phyloP scores from a whole-genome alignment of 2,113 vertebrate species.

The Chaetops frenatus region DNA sequence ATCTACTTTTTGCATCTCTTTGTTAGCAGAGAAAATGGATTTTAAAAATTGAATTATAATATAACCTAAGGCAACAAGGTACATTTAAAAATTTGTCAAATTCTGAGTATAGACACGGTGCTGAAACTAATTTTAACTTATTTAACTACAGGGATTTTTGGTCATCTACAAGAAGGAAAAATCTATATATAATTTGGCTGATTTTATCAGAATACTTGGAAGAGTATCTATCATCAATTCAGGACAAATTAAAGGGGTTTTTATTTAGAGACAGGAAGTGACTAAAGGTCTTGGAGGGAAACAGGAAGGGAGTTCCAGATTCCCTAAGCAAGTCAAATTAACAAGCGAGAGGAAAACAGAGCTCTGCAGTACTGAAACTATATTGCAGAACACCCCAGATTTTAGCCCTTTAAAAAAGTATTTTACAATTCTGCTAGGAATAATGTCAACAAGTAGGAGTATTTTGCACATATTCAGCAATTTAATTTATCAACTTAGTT shows the following conservation, averaged over 20 bases:
- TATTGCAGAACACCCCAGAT: not conserved
- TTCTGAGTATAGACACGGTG: not conserved
- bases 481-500: not conserved
- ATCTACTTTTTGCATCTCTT: not conserved
- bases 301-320: constrained; percentile 49
- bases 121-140: not conserved
- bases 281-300: constrained; percentile 40
- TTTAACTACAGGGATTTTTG: not conserved
- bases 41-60: not conserved
- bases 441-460: not conserved
- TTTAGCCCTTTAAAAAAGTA: not conserved
- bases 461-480: not conserved
- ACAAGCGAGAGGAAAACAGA: not conserved
- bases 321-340: not conserved
- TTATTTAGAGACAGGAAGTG: constrained; percentile 45
- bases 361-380: not conserved
- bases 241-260: not conserved
- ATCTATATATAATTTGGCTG: not conserved
- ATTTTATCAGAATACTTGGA: constrained; percentile 20
- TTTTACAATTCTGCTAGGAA: not conserved
- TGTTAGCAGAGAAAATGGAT: not conserved
- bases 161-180: not conserved
- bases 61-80: not conserved
- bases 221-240: not conserved
- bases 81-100: not conserved